Percentiles rank a stretch among this genome's conserved stretches.
Evolutionary conservation across 2,888 invertebrate species (phyloP).

Genomic region (Philopedon plagiatum): DNA sequence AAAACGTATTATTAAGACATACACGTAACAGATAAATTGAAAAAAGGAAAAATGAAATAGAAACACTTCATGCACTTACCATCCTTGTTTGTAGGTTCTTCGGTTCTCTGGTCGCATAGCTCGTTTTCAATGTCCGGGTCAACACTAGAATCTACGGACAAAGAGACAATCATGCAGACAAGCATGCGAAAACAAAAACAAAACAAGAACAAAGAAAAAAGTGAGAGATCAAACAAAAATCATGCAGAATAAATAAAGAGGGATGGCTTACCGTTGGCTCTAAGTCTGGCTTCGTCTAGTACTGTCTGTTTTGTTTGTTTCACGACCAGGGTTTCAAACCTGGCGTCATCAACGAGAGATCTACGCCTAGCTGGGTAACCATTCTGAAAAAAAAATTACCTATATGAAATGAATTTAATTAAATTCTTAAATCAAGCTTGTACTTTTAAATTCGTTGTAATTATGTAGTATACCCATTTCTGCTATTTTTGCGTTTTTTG

Average conservation of each 20-base stretch:
- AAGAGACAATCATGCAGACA: conserved; percentile 48
- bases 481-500: too few relatives aligned
- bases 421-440: too few relatives aligned
- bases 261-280: conserved; percentile 83
- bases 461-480: too few relatives aligned
- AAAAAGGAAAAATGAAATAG: not conserved
- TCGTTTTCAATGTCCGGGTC: conserved; percentile 66
- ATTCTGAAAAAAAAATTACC: conserved; percentile 79
- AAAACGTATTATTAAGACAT: too few relatives aligned
- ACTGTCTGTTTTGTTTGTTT: conserved; percentile 95
- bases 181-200: conserved; percentile 52
- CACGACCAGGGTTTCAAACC: conserved; percentile 96
- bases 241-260: not conserved
- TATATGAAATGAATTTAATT: too few relatives aligned
- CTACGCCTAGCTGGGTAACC: conserved; percentile 96
- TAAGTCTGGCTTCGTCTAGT: conserved; percentile 89
- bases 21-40: not conserved
- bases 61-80: conserved; percentile 57
- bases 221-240: not conserved
- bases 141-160: conserved; percentile 65
- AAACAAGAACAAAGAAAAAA: conserved; percentile 28
- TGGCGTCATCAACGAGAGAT: conserved; percentile 97
- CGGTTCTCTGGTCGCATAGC: conserved; percentile 51
- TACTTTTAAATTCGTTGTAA: too few relatives aligned
- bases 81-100: conserved; percentile 57